phyloP scores from a whole-genome alignment of 2,113 vertebrate genomes.

The Coturnix japonica region DNA sequence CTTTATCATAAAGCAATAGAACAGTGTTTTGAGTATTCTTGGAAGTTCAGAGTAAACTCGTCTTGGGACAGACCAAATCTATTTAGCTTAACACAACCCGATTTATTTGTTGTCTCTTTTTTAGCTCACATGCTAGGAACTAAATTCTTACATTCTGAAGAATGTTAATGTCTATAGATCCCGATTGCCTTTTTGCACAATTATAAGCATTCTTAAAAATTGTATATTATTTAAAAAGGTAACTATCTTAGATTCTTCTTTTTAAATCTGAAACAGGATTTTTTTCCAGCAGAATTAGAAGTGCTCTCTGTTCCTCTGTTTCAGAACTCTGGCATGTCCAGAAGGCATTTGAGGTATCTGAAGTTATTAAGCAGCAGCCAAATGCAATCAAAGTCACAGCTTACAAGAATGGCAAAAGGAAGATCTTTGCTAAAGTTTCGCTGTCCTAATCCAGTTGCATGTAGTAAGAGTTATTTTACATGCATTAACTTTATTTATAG shows the following conservation, averaged over 20 bases:
- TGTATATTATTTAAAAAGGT: neutral
- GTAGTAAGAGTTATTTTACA: neutral
- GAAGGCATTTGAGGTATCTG: constrained; percentile 9
- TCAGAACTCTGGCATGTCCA: constrained; percentile 33
- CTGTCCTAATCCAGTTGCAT: constrained; percentile 50
- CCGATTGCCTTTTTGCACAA: neutral
- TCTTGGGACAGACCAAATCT: neutral
- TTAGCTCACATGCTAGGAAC: neutral
- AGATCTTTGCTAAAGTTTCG: constrained; percentile 54
- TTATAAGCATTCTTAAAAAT: neutral
- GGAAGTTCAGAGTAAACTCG: neutral
- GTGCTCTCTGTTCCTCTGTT: constrained; percentile 37
- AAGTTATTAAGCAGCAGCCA: constrained; percentile 69
- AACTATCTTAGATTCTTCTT: neutral
- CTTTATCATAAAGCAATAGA: neutral
- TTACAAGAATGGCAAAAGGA: constrained; percentile 71
- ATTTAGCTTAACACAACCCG: neutral
- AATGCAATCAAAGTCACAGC: constrained; percentile 65
- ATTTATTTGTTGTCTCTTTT: neutral
- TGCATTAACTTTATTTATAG: neutral
- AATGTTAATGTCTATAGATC: neutral
- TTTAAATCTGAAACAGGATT: neutral
- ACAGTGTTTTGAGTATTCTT: neutral
- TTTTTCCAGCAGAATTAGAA: constrained; percentile 38
- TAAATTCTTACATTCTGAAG: neutral